phyloP scores from a whole-genome alignment of 2,888 invertebrate genomes.

The Copidosoma aretas region DNA sequence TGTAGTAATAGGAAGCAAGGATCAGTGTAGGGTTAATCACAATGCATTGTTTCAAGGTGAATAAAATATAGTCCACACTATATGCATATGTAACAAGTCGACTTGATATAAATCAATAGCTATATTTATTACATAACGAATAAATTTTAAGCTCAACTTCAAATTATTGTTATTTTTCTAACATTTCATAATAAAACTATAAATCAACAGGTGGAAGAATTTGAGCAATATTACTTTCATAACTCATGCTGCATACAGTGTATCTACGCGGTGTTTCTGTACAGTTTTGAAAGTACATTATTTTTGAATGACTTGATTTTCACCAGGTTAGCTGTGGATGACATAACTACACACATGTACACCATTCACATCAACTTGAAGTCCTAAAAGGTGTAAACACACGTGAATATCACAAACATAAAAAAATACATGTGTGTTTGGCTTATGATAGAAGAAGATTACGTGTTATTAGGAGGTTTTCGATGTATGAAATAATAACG shows the following conservation, averaged over 20 bases:
- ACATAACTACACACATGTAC: conserved; percentile 24
- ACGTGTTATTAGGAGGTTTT: conserved; percentile 21
- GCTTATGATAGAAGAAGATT: conserved; percentile 18
- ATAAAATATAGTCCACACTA: conserved; percentile 13
- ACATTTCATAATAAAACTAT: conserved; percentile 21
- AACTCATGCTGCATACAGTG: conserved; percentile 43
- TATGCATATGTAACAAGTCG: conserved; percentile 10
- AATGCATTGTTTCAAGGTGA: conserved; percentile 7
- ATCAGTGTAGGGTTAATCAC: conserved; percentile 8
- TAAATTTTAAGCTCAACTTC: conserved; percentile 22
- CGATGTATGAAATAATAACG: conserved; percentile 23
- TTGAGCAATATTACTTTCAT: conserved; percentile 42
- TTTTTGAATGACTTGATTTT: conserved; percentile 41
- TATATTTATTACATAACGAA: conserved; percentile 26
- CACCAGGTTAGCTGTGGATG: conserved; percentile 19
- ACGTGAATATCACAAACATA: conserved; percentile 33
- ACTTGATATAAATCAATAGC: conserved; percentile 26
- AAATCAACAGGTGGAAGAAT: conserved; percentile 43
- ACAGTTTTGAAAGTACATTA: conserved; percentile 54
- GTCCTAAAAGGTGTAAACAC: conserved; percentile 25
- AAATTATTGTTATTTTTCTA: conserved; percentile 12
- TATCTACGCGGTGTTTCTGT: conserved; percentile 53
- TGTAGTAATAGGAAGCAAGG: background rate
- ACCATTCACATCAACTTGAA: conserved; percentile 20
- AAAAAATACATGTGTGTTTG: conserved; percentile 29